Evolutionary conservation across 2,113 vertebrate species (phyloP).

Genomic region (Toxostoma redivivum): DNA sequence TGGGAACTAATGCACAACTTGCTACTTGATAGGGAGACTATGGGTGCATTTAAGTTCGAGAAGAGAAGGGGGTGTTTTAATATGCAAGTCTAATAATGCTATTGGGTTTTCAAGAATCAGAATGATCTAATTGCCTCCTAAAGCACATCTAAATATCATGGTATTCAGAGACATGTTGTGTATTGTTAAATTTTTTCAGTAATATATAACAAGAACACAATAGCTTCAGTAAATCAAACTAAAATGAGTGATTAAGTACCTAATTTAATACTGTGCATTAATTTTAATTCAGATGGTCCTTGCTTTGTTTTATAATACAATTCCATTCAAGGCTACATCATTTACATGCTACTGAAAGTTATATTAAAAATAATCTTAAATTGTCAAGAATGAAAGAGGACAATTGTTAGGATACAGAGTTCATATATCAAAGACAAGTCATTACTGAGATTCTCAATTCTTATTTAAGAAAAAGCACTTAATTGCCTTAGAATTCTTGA

Average conservation of each 20-base stretch:
- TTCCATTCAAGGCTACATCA: background rate
- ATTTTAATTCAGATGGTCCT: slow-evolving; percentile 37
- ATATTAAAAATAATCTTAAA: slow-evolving; percentile 59
- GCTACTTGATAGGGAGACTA: slow-evolving; percentile 15
- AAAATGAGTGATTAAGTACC: slow-evolving; percentile 65
- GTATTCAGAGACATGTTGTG: slow-evolving; percentile 36
- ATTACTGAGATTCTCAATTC: slow-evolving; percentile 11
- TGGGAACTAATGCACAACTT: slow-evolving; percentile 14
- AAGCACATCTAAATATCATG: slow-evolving; percentile 50
- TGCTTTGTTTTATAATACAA: slow-evolving; percentile 3
- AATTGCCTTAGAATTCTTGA: background rate
- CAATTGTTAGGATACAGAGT: background rate
- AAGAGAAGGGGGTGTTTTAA: background rate
- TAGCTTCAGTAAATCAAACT: slow-evolving; percentile 71
- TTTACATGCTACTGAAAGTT: slow-evolving; percentile 50
- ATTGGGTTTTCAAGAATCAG: slow-evolving; percentile 56
- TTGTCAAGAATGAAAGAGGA: slow-evolving; percentile 30
- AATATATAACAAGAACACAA: slow-evolving; percentile 65
- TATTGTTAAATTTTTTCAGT: slow-evolving; percentile 62
- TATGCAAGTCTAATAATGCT: slow-evolving; percentile 52
- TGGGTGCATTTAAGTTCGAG: background rate
- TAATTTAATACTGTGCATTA: slow-evolving; percentile 22
- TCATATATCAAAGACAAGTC: slow-evolving; percentile 56
- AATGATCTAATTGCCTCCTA: slow-evolving; percentile 60
- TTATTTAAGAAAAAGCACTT: slow-evolving; percentile 1